These are phyloP conservation scores for Neodiprion pinetum DNA, from an alignment of 1,140 invertebrate species.

Conservation along the genomic window DNA sequence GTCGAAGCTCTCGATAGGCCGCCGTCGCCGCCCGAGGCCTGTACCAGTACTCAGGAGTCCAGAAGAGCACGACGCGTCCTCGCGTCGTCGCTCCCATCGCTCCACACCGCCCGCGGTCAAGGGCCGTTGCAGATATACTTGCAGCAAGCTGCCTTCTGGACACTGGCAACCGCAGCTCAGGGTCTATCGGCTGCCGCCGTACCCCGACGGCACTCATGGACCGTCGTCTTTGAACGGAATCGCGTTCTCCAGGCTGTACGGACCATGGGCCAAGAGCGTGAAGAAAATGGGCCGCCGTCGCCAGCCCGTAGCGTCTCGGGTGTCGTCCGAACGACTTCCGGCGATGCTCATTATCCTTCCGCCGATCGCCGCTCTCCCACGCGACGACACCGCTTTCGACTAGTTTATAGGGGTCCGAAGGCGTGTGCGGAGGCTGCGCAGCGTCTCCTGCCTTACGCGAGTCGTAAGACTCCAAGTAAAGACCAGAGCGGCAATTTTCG, in stretches of 20 bases:
- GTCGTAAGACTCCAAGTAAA: conserved; percentile 48
- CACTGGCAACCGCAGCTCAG: conserved; percentile 52
- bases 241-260: conserved; percentile 55
- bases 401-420: conserved; percentile 33
- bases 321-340: conserved; percentile 36
- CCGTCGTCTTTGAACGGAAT: conserved; percentile 52
- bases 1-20: conserved; percentile 57
- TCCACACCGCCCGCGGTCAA: conserved; percentile 35
- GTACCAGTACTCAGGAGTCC: conserved; percentile 67
- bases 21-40: conserved; percentile 55
- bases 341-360: conserved; percentile 22
- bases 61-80: conserved; percentile 58
- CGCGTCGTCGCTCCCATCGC: conserved; percentile 27
- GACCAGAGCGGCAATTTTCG: conserved; percentile 58
- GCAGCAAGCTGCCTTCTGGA: conserved; percentile 56
- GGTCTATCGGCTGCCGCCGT: conserved; percentile 42
- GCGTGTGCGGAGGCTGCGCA: conserved; percentile 16
- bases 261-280: conserved; percentile 61
- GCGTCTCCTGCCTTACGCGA: conserved; percentile 31
- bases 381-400: conserved; percentile 47
- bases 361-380: conserved; percentile 43
- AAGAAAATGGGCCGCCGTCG: conserved; percentile 57
- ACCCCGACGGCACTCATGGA: conserved; percentile 54
- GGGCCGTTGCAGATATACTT: conserved; percentile 53
- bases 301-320: conserved; percentile 55